Percentiles rank a stretch among this genome's conserved stretches.
These are phyloP conservation scores for Platorchestia sp. DNA, from an alignment of 1,140 invertebrate species.

Conservation along the genomic window DNA sequence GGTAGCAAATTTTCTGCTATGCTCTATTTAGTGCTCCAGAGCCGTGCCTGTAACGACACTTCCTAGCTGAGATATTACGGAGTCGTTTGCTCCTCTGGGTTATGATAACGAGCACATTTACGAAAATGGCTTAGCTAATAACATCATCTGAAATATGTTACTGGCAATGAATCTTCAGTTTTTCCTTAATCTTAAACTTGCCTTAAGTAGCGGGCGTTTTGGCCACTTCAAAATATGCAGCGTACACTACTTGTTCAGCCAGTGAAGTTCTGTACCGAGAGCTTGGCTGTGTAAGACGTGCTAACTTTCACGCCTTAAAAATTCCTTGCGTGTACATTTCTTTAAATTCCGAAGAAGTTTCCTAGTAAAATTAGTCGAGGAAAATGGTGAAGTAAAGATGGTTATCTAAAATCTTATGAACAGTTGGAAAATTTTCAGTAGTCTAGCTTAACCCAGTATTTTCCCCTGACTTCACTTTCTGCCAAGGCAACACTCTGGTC, in stretches of 20 bases:
- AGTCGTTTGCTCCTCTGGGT: neutral
- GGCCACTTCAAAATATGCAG: neutral
- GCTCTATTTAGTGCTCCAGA: neutral
- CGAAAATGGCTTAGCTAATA: neutral
- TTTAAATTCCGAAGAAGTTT: neutral
- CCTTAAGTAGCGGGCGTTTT: neutral
- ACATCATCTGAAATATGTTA: neutral
- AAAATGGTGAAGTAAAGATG: neutral
- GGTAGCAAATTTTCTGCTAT: neutral
- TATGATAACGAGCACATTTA: neutral
- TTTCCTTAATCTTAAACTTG: neutral
- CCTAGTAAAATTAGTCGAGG: neutral
- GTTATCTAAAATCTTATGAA: neutral
- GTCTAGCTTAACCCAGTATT: neutral
- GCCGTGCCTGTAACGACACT: neutral
- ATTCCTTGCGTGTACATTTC: neutral
- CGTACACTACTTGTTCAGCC: too few relatives aligned
- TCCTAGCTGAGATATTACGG: neutral
- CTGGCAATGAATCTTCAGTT: neutral
- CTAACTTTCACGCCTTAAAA: neutral
- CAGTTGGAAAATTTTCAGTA: neutral
- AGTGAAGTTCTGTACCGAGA: too few relatives aligned
- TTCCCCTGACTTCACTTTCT: neutral
- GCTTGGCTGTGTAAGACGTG: too few relatives aligned
- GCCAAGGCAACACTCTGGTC: neutral